Evolutionary conservation across 2,797 vertebrate species (phyloP).

Genomic region (Amniataba percoides): DNA sequence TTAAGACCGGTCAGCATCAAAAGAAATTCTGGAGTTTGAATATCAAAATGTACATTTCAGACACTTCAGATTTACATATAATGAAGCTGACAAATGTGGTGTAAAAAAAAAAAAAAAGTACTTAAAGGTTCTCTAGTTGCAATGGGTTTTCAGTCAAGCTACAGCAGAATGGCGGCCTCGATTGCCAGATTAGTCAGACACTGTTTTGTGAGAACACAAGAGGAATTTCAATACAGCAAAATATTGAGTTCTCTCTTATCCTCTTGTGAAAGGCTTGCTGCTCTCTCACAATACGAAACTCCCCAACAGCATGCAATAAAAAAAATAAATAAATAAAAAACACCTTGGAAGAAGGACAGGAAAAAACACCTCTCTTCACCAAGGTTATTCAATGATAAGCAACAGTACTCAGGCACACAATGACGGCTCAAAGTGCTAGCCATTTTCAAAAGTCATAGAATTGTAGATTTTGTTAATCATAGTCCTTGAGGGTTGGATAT

Average conservation of each 20-base stretch:
- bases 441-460: slow-evolving; percentile 75
- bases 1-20: slow-evolving; percentile 31
- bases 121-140: slow-evolving; percentile 44
- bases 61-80: slow-evolving; percentile 26
- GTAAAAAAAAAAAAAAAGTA: slow-evolving; percentile 22
- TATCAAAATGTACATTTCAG: slow-evolving; percentile 24
- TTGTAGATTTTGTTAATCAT: slow-evolving; percentile 70
- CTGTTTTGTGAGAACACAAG: slow-evolving; percentile 68
- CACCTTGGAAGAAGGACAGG: slow-evolving; percentile 81
- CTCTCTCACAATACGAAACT: slow-evolving; percentile 72
- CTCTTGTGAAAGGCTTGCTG: slow-evolving; percentile 73
- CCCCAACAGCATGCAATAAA: slow-evolving; percentile 71
- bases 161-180: slow-evolving; percentile 51
- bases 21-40: slow-evolving; percentile 29
- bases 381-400: slow-evolving; percentile 87
- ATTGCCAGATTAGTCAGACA: slow-evolving; percentile 67
- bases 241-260: slow-evolving; percentile 77
- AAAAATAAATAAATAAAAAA: slow-evolving; percentile 44
- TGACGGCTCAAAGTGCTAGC: slow-evolving; percentile 71
- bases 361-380: slow-evolving; percentile 78
- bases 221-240: slow-evolving; percentile 75
- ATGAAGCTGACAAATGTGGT: slow-evolving; percentile 36
- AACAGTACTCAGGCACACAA: slow-evolving; percentile 77
- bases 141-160: slow-evolving; percentile 43
- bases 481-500: slow-evolving; percentile 62